These are phyloP conservation scores for Stegana nigrithorax DNA, from an alignment of 2,888 invertebrate genomes.

Conservation along the genomic window DNA sequence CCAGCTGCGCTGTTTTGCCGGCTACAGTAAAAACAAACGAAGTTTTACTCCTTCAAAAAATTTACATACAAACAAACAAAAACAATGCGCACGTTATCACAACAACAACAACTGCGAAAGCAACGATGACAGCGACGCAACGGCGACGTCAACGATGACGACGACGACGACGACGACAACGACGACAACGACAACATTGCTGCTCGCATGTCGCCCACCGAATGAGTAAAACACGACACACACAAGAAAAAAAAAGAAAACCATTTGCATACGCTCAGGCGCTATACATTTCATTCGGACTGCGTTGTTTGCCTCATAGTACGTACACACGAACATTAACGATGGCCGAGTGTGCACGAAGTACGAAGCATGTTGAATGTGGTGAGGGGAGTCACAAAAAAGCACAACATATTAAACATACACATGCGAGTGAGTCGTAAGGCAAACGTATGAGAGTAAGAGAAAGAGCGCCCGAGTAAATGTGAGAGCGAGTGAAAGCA, in stretches of 20 bases:
- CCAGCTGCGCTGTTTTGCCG: constrained; percentile 25
- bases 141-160: too few species aligned
- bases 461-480: not conserved
- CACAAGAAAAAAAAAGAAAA: constrained; percentile 34
- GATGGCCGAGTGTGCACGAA: constrained; percentile 21
- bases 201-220: constrained; percentile 51
- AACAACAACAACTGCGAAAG: constrained; percentile 9
- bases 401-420: constrained; percentile 31
- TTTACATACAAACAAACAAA: constrained; percentile 31
- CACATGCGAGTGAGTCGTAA: constrained; percentile 37
- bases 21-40: too few species aligned
- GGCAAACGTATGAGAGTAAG: constrained; percentile 30
- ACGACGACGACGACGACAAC: constrained; percentile 4
- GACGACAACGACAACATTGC: constrained; percentile 38
- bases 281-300: constrained; percentile 44
- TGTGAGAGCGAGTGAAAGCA: not conserved
- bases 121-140: constrained; percentile 1
- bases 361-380: too few species aligned
- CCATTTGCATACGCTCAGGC: constrained; percentile 57
- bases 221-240: constrained; percentile 1
- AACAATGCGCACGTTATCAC: constrained; percentile 11
- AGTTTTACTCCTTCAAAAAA: constrained; percentile 54
- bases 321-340: not conserved
- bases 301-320: constrained; percentile 32
- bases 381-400: too few species aligned